Conservation (phyloP, 2,797 vertebrate species). For the Steatocranus sp. region DNA sequence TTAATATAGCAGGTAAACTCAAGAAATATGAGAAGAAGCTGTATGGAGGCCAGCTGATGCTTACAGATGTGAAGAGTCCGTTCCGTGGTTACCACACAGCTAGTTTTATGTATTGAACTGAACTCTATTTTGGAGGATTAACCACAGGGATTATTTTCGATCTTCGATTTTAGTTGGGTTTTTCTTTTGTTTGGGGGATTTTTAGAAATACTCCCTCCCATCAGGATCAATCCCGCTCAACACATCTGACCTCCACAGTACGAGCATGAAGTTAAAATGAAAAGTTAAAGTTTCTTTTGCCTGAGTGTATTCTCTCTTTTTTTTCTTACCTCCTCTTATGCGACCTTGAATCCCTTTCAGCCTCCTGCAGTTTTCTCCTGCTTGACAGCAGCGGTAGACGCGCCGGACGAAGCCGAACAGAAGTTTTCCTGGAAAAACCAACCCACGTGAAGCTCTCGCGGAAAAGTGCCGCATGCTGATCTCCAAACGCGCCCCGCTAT, state of each 20-base stretch:
- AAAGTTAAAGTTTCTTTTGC: neutral
- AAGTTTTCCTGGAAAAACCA: slow-evolving; percentile 71
- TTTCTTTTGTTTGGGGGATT: neutral
- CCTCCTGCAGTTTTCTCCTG: slow-evolving; percentile 63
- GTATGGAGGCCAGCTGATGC: neutral
- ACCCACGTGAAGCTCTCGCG: slow-evolving; percentile 10
- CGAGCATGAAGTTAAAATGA: neutral
- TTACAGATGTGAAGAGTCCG: neutral
- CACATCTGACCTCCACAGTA: neutral
- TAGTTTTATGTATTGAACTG: neutral
- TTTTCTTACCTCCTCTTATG: slow-evolving; percentile 60
- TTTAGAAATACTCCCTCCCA: rapidly evolving
- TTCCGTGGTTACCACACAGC: neutral
- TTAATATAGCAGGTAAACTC: neutral
- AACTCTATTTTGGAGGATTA: neutral
- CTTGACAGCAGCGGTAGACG: slow-evolving; percentile 79
- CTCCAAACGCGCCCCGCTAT: slow-evolving; percentile 36
- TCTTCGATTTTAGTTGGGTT: rapidly evolving
- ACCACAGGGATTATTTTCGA: neutral
- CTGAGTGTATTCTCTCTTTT: neutral
- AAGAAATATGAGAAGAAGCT: neutral
- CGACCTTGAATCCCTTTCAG: slow-evolving; percentile 80
- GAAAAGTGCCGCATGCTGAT: slow-evolving; percentile 55
- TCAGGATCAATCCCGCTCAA: neutral
- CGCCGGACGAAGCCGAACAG: slow-evolving; percentile 73